Base-by-base conservation (phyloP, 2,113 vertebrate species). In the Anser brachyrhynchus region DNA sequence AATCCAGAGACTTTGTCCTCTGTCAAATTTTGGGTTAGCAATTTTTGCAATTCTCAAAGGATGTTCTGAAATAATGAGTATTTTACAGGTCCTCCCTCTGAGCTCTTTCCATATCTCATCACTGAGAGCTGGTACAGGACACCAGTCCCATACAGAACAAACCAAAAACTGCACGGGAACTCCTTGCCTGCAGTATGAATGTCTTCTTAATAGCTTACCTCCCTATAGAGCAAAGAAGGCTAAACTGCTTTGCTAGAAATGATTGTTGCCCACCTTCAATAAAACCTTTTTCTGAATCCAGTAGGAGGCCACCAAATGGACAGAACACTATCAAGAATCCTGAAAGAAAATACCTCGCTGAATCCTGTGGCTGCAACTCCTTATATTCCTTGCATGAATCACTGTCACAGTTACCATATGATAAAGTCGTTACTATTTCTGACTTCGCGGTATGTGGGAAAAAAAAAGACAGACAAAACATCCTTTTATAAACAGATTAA, bases 401-500 rank as follows among this genome's bases (percentile, higher is more conserved):
- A 71, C 46, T 84, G 57, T 57, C 65, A 69, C 76, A 84, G 39
- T 18, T 75, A 80, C 31, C 61, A 70, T 13, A 37, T 4, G 16
- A 89, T 55, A n/a, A 71, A 92, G 6, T 65, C 72, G 43, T 52
- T 74, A 62, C n/a, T 88, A 70, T 83, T 95, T 87, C 74, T 0
- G 0, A 80, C 44, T 80, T 90, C 43, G 51, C 20, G 8, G 29
- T 70, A 87, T 23, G 39, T 80, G 74, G 89, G 87, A 54, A n/a
- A 82, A 75, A 21, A 49, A 49, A 49, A 22, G 46, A 49, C 46
- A 49, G 46, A 8, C 62, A 41, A 65, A 65, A 29, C 35, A 52
- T 37, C 65, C 65, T 74, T 90, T 93, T 66, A 81, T 87, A 87
- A 90, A 86, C 80, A 89, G 70, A 74, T 89, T 78, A 46, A 87